phyloP scores from a whole-genome alignment of 1,140 invertebrate genomes.

The Pseudomyrmex pallidus region DNA sequence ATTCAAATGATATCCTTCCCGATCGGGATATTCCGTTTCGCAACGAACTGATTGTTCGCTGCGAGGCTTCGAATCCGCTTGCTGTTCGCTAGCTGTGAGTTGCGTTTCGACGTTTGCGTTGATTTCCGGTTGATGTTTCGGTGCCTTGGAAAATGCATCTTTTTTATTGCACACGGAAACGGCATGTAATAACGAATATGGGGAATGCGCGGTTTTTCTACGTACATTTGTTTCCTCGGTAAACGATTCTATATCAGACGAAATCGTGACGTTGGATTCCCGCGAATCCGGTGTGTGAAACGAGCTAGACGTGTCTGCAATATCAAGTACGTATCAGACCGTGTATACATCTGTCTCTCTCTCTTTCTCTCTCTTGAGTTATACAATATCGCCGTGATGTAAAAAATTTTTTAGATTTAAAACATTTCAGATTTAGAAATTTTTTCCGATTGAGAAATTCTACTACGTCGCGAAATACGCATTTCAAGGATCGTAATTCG shows the following conservation, averaged over 20 bases:
- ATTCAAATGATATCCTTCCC: slow-evolving; percentile 30
- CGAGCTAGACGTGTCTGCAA: slow-evolving; percentile 63
- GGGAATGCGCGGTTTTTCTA: background rate
- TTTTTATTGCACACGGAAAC: background rate
- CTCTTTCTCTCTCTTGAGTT: background rate
- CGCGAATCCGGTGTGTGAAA: slow-evolving; percentile 64
- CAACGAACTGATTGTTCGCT: slow-evolving; percentile 25
- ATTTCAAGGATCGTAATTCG: background rate
- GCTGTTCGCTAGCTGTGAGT: slow-evolving; percentile 23
- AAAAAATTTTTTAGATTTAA: slow-evolving; percentile 18
- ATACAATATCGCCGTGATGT: slow-evolving; percentile 1
- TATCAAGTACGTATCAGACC: slow-evolving; percentile 5
- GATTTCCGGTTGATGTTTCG: background rate
- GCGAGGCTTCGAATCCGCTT: slow-evolving; percentile 7
- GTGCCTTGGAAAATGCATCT: background rate
- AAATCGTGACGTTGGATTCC: slow-evolving; percentile 52
- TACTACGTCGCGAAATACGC: no score
- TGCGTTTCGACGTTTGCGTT: slow-evolving; percentile 33
- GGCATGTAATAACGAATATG: background rate
- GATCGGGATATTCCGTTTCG: background rate
- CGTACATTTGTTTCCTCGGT: slow-evolving; percentile 51
- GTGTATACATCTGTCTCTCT: background rate
- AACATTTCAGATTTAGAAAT: no score
- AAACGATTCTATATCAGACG: slow-evolving; percentile 55
- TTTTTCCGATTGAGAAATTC: no score